Base-by-base conservation (phyloP, 2,888 invertebrate species). In the Drosophila dives region DNA sequence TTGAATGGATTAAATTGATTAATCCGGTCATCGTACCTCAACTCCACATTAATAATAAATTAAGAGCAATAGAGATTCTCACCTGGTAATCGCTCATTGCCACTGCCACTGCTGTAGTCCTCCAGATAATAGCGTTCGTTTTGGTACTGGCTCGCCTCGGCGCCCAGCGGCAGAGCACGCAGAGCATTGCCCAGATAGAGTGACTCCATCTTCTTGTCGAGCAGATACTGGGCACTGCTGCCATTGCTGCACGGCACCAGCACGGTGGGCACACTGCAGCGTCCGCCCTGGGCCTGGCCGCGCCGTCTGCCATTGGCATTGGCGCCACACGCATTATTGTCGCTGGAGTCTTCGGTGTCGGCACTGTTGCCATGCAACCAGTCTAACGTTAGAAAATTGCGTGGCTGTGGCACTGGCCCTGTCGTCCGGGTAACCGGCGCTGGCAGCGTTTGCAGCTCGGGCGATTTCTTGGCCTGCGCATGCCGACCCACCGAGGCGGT, bases 201-300 rank as follows among this genome's bases (percentile, higher is more conserved):
- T 1, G 92, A 91, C 83, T 93, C 92, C 91, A 93, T 92, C 83
- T 93, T 93, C 80, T 93, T 92, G 68, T 93, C 92, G 62, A 93
- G 84, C 86, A 91, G 90, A 81, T 92, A 93, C 72, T 92, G 92
- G 17, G 86, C 89, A 64, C 83, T 90, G 33, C 77, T 78, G 42
- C 81, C 74, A 40, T 77, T 80, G 62, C 80, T 34, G n/a, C 32
- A 20, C 51, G 20, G 26, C 26, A 55, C 69, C 45, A 86, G 76
- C 54, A 91, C 90, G 2, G 92, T 90, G 36, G 92, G 92, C 4
- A 92, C 92, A 77, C 92, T 92, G 60, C 91, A 91, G 12, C 92
- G 86, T 17, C 92, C 92, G 51, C 89, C 90, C 32, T 90, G 88
- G 1, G 60, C 64, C 23, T 77, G 80, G 8, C 64, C 56, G 8